Base-by-base conservation (phyloP, 1,140 invertebrate species). In the Pseudomyrmex sp. region DNA sequence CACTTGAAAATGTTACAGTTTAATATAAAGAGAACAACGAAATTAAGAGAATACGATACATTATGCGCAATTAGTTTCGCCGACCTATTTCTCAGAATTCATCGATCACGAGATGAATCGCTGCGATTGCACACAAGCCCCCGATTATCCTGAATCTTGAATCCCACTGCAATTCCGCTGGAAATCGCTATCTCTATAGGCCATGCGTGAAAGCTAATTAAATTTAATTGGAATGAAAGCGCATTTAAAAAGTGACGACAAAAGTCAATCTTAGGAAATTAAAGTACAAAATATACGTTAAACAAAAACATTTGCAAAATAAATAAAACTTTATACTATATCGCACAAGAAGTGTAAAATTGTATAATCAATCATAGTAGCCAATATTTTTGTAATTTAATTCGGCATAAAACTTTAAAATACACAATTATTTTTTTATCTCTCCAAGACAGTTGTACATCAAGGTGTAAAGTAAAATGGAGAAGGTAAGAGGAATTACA, bases 121-220 rank as follows among this genome's bases (percentile, higher is more conserved):
- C 10, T 18, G 52, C 18, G 66, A 80, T 69, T 75, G 52, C 58
- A 48, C 56, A 87, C 85, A 87, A 86, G 70, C 69, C 69, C 0
- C 20, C 61, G 69, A 85, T 82, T 87, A 87, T 87, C 77, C 85
- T 44, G 61, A 82, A 86, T 83, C 69, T 87, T n/a, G 48, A 62
- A 20, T 23, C 58, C 50, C 23, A 75, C 10, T 72, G 66, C 20
- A 72, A 59, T 50, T 50, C 54, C 52, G 65, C 46, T 72, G 54
- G 3, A 72, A 80, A 80, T 70, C 58, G n/a, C 13, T 58, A 80
- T 80, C 76, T 80, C 59, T 70, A 35, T 72, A 61, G 76, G 54
- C 56, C 54, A 48, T 52, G 20, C 46, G 54, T 10, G 54, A 80
- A 80, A 80, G 44, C 66, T 80, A 72, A 80, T 80, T 80, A 80